Evolutionary conservation across 1,140 invertebrate species (phyloP).

Genomic region (Zaprionus lachaisei): DNA sequence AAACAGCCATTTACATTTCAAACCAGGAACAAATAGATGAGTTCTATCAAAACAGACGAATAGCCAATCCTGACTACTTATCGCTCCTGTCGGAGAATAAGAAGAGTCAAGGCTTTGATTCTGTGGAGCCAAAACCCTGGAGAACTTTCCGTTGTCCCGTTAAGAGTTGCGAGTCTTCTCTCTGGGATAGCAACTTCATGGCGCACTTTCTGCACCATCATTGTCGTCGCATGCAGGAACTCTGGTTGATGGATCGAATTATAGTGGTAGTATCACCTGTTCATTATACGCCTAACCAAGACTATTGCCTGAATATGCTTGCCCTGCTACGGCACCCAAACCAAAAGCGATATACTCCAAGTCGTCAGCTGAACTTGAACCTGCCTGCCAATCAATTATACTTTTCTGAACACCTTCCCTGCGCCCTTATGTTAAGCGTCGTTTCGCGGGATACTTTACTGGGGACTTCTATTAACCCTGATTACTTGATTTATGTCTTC

Average conservation of each 20-base stretch:
- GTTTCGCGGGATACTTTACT: not conserved
- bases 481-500: not conserved
- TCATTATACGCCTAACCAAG: not conserved
- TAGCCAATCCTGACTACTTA: not conserved
- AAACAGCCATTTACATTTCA: not conserved
- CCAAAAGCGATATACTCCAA: not conserved
- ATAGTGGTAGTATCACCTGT: not conserved
- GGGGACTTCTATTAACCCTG: accelerated
- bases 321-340: not conserved
- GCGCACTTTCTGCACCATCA: not conserved
- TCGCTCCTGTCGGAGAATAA: not conserved
- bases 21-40: not conserved
- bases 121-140: not conserved
- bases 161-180: not conserved
- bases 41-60: not conserved
- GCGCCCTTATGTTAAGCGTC: not conserved
- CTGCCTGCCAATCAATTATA: not conserved
- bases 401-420: not conserved
- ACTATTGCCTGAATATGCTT: not conserved
- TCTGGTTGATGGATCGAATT: not conserved
- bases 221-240: conserved; percentile 3
- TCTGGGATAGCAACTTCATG: not conserved
- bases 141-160: not conserved
- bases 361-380: not conserved
- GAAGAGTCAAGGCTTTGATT: not conserved